Evolutionary conservation across 2,113 vertebrate species (phyloP).

Genomic region (Psittacara wagleri): DNA sequence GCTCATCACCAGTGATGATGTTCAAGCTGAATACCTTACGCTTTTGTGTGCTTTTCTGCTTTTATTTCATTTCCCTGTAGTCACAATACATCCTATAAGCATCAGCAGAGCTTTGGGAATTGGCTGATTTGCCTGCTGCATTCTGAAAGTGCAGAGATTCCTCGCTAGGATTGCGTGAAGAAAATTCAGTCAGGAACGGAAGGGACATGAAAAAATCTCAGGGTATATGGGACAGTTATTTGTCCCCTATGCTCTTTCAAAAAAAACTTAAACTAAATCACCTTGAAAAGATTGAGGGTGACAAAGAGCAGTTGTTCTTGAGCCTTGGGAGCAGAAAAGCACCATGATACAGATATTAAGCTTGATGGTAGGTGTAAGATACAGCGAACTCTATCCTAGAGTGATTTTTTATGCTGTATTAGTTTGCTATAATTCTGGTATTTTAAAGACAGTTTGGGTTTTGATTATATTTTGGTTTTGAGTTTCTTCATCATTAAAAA

Average conservation of each 20-base stretch:
- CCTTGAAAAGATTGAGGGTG: neutral
- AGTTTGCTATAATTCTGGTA: neutral
- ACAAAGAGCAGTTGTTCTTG: neutral
- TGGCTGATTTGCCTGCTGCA: neutral
- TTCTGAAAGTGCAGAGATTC: neutral
- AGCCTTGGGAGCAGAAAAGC: neutral
- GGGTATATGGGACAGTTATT: neutral
- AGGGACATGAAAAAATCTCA: neutral
- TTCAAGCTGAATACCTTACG: neutral
- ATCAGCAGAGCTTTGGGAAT: neutral
- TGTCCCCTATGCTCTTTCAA: neutral
- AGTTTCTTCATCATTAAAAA: neutral
- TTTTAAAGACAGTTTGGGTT: neutral
- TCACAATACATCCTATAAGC: neutral
- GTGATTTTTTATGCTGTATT: neutral
- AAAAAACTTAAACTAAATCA: neutral
- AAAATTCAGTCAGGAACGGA: neutral
- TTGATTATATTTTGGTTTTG: neutral
- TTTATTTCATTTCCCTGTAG: neutral
- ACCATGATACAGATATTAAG: neutral
- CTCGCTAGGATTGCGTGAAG: fast-evolving
- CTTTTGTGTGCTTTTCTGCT: neutral
- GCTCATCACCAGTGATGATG: neutral
- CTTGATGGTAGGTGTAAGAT: neutral
- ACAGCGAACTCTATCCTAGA: neutral